Base-by-base conservation (phyloP, 2,888 invertebrate species). In the Macrosiphum euphorbiae region DNA sequence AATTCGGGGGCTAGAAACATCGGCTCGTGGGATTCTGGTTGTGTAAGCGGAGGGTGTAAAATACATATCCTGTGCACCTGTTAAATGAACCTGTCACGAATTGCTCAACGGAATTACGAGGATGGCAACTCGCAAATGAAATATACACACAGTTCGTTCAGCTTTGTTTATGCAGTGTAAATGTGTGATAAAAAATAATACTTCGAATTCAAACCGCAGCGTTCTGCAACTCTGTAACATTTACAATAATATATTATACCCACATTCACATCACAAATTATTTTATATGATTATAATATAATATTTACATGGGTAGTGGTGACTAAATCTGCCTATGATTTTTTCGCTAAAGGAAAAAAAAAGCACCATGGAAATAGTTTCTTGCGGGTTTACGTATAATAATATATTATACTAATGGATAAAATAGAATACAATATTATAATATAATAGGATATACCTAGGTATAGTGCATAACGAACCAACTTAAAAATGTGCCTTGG, bases 61-160 rank as follows among this genome's bases (percentile, higher is more conserved):
- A 52, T 50, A 67, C 35, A 93, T 58, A 89, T 93, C 61, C 93
- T 26, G 93, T n/a, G 61, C 93, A 93, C 93, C 93, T 93, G 90
- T 93, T 93, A 93, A 93, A 93, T 26, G 89, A 90, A 93, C 90
- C 85, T 90, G 93, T 90, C 89, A 93, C 84, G 84, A 93, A 93
- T 93, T 90, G 89, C 89, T 90, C 89, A 47, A 28, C 58, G 58
- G 93, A 90, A 93, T 89, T 86, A 55, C 92, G 92, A 41, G 87
- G 47, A 87, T 26, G 61, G 7, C 86, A 44, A 85, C 87, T 58
- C 47, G n/a, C 61, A 20, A 50, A 87, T 92, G 92, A 92, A 92
- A 88, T 92, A 92, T 92, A 58, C 26, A 35, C 88, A 78, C 28
- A 52, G 11, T 28, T 24, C 61, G 16, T 35, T 16, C 47, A 1